These are phyloP conservation scores for Helostoma temminkii DNA, from an alignment of 2,797 vertebrate species.

Conservation along the genomic window DNA sequence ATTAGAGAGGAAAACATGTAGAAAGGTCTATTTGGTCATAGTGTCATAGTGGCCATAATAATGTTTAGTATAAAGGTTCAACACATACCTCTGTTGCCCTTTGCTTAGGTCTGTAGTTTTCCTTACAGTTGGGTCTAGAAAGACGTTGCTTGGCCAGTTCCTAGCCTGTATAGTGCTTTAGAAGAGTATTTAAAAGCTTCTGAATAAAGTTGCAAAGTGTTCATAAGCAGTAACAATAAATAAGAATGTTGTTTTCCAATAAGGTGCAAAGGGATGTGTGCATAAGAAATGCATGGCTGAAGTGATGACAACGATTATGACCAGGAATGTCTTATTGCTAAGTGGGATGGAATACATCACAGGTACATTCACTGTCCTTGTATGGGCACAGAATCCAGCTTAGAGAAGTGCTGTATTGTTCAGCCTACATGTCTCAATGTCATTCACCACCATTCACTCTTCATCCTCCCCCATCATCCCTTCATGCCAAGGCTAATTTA, in stretches of 20 bases:
- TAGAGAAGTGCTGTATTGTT: conserved; percentile 71
- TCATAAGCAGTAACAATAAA: conserved; percentile 15
- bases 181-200: background rate
- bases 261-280: conserved; percentile 48
- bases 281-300: conserved; percentile 15
- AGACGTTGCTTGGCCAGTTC: conserved; percentile 1
- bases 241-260: conserved; percentile 24
- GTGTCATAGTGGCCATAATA: conserved; percentile 52
- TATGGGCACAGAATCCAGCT: conserved; percentile 65
- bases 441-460: conserved; percentile 80
- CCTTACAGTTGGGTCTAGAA: background rate
- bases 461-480: conserved; percentile 80
- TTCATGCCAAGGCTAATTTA: conserved; percentile 84
- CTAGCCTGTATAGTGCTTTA: background rate
- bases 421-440: conserved; percentile 83
- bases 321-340: conserved; percentile 35
- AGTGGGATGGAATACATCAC: conserved; percentile 58
- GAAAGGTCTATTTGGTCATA: conserved; percentile 51
- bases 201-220: background rate
- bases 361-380: conserved; percentile 69
- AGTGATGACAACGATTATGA: conserved; percentile 48
- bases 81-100: conserved; percentile 20
- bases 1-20: conserved; percentile 46
- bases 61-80: conserved; percentile 40
- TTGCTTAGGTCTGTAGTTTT: conserved; percentile 23